phyloP scores from a whole-genome alignment of 2,113 vertebrate species.

The Corapipo altera region DNA sequence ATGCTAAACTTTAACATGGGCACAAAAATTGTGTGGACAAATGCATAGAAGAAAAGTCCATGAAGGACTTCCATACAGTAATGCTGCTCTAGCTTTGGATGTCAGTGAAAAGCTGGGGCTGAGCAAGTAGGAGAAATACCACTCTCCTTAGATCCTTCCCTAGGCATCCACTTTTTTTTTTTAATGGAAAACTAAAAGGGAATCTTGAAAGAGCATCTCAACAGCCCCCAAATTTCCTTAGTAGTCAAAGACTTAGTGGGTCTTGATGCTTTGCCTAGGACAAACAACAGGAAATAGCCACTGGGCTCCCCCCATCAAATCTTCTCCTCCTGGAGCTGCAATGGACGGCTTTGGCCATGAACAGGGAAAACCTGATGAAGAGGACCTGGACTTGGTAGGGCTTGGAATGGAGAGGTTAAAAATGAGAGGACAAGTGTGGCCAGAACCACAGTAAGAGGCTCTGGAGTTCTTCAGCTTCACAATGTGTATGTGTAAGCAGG shows the following conservation, averaged over 20 bases:
- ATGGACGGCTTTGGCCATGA: not conserved
- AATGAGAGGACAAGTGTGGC: not conserved
- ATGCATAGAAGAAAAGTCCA: not conserved
- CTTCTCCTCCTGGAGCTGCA: not conserved
- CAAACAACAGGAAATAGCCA: not conserved
- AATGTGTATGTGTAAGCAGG: fast-evolving
- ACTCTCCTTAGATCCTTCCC: not conserved
- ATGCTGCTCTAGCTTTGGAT: not conserved
- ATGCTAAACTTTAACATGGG: not conserved
- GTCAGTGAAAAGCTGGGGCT: not conserved
- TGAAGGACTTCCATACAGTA: not conserved
- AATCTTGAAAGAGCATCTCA: not conserved
- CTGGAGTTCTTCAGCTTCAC: not conserved
- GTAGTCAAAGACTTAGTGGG: not conserved
- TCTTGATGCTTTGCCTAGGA: not conserved
- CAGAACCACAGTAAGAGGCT: not conserved
- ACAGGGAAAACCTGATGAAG: not conserved
- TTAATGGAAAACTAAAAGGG: not conserved
- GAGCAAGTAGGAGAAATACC: not conserved
- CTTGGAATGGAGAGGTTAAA: not conserved
- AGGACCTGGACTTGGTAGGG: not conserved
- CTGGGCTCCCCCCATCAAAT: not conserved
- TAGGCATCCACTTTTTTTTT: not conserved
- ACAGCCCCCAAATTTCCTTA: not conserved
- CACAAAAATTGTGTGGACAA: not conserved